Conservation (phyloP, 2,113 vertebrate species). For the Scomber japonicus region DNA sequence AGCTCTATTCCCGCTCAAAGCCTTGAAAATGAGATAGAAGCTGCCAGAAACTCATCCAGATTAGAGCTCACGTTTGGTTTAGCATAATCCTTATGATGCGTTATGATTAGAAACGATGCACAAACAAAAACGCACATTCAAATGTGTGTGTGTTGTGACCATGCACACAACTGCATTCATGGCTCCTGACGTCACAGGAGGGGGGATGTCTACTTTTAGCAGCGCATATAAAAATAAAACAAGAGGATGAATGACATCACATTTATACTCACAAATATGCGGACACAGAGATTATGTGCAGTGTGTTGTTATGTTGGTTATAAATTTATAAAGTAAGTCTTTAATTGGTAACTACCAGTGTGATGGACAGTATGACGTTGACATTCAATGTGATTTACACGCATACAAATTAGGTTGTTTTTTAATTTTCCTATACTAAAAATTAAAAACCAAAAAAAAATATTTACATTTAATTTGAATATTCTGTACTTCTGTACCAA, state of each 20-base stretch:
- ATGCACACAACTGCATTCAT: conserved; percentile 37
- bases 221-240: conserved; percentile 21
- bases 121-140: conserved; percentile 40
- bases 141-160: background rate
- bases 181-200: conserved; percentile 34
- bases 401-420: background rate
- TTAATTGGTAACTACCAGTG: background rate
- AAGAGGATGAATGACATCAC: conserved; percentile 47
- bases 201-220: conserved; percentile 69
- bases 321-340: background rate
- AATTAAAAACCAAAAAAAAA: background rate
- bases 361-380: background rate
- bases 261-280: conserved; percentile 9
- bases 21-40: conserved; percentile 35
- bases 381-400: too few relatives aligned
- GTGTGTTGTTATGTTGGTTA: background rate
- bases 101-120: conserved; percentile 50
- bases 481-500: background rate
- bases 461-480: background rate
- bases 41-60: conserved; percentile 55
- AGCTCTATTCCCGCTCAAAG: conserved; percentile 22
- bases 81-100: conserved; percentile 62
- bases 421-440: conserved; percentile 3
- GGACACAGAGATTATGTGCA: background rate
- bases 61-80: conserved; percentile 70